Evolutionary conservation across 1,140 invertebrate species (phyloP), one percentile per base, ranked within the genome.

Genomic region (Trichogramma pretiosum): DNA sequence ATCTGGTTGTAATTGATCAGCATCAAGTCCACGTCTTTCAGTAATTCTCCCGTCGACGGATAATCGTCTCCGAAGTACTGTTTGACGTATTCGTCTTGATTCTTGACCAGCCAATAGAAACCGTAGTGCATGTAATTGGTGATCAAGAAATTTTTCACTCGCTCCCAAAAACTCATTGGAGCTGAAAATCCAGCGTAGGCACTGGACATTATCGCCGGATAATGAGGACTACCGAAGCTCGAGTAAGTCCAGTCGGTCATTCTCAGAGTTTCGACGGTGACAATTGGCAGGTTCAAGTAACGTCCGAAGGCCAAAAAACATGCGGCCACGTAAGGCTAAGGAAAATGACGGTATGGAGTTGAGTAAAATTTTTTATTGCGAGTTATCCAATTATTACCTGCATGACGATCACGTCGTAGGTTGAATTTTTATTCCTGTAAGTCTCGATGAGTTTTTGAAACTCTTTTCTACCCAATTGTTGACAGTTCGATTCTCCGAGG

Each of bases 131-230:
- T 46, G n/a, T 41, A 33, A 34, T 21, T 26, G 1, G 0, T 9
- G 0, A 26, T 9, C 1, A 56, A 22, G 0, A 18, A 21, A 24
- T 58, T 56, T 14, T 42, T 46, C n/a, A 80, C 58, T 37, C 82
- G 67, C 57, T 85, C 70, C 58, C 65, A 73, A 32, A 83, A 75
- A n/a, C 54, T 76, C 81, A 84, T 83, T 77, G 76, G 13, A 63
- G 67, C 46, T 10, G 60, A 56, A 1, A 68, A 77, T 2, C 65
- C 57, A 13, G 56, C 34, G 19, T 55, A 52, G 0, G 48, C 0
- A 11, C 64, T 5, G 74, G 80, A 55, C 75, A 72, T 30, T 74
- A 72, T 14, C 4, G 79, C 62, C 0, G 74, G 68, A 21, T 73
- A 74, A n/a, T 74, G 59, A 2, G 77, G 75, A 56, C 78, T 79